Conservation (phyloP, 2,797 vertebrate species). For the Danio albolineatus region DNA sequence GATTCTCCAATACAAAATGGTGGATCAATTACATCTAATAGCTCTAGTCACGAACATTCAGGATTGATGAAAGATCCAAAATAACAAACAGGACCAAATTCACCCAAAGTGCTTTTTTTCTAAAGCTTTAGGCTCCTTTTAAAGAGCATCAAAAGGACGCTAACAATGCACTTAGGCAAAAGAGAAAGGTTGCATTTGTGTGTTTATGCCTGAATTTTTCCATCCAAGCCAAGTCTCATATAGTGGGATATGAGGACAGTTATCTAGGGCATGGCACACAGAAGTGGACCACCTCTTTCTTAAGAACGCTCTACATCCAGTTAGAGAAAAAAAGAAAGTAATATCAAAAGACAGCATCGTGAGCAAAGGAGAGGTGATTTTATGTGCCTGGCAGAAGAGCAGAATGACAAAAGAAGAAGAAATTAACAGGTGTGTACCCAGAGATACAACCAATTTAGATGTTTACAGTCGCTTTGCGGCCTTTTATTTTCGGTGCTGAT, state of each 20-base stretch:
- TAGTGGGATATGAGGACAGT: constrained; percentile 60
- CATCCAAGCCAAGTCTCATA: constrained; percentile 39
- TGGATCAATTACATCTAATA: neutral
- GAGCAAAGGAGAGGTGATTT: neutral
- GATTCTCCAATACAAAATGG: neutral
- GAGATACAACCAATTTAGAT: neutral
- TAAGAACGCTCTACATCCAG: constrained; percentile 60
- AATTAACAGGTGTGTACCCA: constrained; percentile 9
- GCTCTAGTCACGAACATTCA: neutral
- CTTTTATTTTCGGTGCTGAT: neutral
- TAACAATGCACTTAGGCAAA: neutral
- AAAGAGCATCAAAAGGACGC: constrained; percentile 8
- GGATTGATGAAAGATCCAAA: neutral
- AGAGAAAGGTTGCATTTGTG: constrained; percentile 13
- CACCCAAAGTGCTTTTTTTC: neutral
- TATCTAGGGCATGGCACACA: constrained; percentile 75
- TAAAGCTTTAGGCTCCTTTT: neutral
- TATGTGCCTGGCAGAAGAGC: constrained; percentile 1
- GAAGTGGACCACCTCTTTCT: constrained; percentile 68
- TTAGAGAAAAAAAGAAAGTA: constrained; percentile 7
- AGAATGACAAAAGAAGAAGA: neutral
- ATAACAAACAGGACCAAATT: neutral
- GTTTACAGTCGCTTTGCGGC: neutral
- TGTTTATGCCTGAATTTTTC: constrained; percentile 1
- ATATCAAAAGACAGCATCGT: neutral